These are phyloP conservation scores for Nothoprocta pentlandii DNA, from an alignment of 2,113 vertebrate genomes.

Conservation along the genomic window DNA sequence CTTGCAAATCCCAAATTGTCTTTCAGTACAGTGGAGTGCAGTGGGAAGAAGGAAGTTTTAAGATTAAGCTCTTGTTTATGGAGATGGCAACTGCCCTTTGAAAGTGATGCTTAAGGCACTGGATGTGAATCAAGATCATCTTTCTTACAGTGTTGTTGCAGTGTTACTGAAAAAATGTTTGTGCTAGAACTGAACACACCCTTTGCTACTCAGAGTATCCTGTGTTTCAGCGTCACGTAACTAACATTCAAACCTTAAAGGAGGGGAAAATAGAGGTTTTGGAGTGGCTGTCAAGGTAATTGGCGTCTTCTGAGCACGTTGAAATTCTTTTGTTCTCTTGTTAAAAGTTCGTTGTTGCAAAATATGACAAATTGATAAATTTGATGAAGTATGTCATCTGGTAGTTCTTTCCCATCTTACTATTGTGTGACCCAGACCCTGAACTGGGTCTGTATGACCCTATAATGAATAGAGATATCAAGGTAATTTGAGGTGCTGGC, in stretches of 20 bases:
- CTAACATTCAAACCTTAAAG: neutral
- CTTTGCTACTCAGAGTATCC: neutral
- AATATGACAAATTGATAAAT: neutral
- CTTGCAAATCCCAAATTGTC: neutral
- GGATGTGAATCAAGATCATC: neutral
- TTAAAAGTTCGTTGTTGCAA: neutral
- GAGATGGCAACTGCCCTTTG: neutral
- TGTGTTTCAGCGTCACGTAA: neutral
- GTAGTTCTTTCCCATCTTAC: neutral
- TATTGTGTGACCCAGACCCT: neutral
- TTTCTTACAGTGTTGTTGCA: neutral
- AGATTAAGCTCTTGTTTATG: neutral
- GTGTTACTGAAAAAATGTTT: neutral
- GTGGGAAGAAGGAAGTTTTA: neutral
- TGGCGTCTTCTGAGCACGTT: neutral
- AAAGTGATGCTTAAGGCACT: neutral
- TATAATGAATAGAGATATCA: fast-evolving
- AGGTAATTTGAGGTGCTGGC: constrained; percentile 1
- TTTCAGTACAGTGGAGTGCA: neutral
- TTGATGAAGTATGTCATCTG: neutral
- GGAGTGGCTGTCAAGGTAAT: neutral
- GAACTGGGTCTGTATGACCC: neutral
- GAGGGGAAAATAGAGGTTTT: neutral
- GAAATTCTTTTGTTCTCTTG: neutral
- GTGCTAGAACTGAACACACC: neutral